Evolutionary conservation across 2,888 invertebrate genomes (phyloP).

Genomic region (Latheticus oryzae): DNA sequence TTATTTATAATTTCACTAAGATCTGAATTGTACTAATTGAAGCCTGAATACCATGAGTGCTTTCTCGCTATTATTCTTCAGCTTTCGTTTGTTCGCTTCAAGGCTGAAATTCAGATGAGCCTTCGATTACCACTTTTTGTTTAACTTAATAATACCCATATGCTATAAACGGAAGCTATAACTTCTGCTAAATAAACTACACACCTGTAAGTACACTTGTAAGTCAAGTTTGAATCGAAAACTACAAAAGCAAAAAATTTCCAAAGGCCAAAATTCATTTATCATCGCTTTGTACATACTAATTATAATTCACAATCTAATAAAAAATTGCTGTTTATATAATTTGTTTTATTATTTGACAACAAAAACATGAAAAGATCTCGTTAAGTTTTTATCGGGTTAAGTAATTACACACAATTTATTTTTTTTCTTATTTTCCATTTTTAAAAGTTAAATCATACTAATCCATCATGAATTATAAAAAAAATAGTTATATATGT

Average conservation of each 20-base stretch:
- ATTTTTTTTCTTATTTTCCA: slow-evolving; percentile 10
- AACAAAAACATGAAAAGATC: slow-evolving; percentile 20
- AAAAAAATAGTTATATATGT: slow-evolving; percentile 12
- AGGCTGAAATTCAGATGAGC: slow-evolving; percentile 9
- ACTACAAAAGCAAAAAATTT: slow-evolving; percentile 5
- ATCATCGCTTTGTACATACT: background rate
- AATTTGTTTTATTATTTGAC: slow-evolving; percentile 21
- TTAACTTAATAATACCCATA: slow-evolving; percentile 23
- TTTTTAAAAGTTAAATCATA: too few species aligned
- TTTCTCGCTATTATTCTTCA: background rate
- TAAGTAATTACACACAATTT: slow-evolving; percentile 28
- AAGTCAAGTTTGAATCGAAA: background rate
- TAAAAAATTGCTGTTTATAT: slow-evolving; percentile 22
- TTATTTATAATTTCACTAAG: slow-evolving; percentile 20
- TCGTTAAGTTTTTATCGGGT: slow-evolving; percentile 32
- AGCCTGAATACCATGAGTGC: background rate
- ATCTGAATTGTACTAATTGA: slow-evolving; percentile 2
- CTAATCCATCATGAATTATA: too few species aligned
- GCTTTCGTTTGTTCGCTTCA: background rate
- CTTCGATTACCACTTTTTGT: too few species aligned
- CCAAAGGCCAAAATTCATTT: background rate
- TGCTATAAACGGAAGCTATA: slow-evolving; percentile 20
- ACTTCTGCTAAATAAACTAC: slow-evolving; percentile 19
- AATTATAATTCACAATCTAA: slow-evolving; percentile 10
- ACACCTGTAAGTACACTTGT: slow-evolving; percentile 20